These are phyloP conservation scores for Corvus hawaiiensis DNA, from an alignment of 2,113 vertebrate genomes.

Conservation along the genomic window DNA sequence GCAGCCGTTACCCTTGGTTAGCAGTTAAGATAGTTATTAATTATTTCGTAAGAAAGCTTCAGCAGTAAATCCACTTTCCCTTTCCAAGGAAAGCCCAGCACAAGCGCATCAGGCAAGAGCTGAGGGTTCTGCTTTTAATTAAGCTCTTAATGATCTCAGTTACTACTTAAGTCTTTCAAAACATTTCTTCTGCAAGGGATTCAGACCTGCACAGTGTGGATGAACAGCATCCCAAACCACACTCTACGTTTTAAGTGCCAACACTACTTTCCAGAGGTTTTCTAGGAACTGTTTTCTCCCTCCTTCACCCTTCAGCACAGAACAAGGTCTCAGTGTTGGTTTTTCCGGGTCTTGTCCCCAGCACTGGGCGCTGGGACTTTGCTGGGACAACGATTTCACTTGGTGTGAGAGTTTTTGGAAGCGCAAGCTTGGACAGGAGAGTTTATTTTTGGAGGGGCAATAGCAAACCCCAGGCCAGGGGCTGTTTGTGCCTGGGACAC, in stretches of 20 bases:
- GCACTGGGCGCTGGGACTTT: fast-evolving
- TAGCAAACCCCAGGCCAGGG: background rate
- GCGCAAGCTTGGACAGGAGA: background rate
- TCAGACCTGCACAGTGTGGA: background rate
- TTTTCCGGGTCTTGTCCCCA: background rate
- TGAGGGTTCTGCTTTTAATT: background rate
- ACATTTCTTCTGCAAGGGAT: background rate
- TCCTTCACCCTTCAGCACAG: background rate
- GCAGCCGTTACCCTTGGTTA: background rate
- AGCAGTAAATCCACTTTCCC: background rate
- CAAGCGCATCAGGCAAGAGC: background rate
- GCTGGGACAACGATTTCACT: fast-evolving
- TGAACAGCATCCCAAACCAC: background rate
- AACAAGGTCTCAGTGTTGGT: background rate
- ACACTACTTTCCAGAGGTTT: background rate
- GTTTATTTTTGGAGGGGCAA: background rate
- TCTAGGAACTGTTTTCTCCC: background rate
- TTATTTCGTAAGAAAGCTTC: background rate
- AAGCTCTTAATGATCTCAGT: background rate
- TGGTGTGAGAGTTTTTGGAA: background rate
- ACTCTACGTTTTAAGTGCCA: background rate
- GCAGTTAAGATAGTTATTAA: background rate
- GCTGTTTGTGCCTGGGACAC: fast-evolving
- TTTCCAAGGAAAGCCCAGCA: background rate
- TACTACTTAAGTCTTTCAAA: background rate